phyloP scores from a whole-genome alignment of 2,797 vertebrate genomes.

The Crocidura indochinensis region DNA sequence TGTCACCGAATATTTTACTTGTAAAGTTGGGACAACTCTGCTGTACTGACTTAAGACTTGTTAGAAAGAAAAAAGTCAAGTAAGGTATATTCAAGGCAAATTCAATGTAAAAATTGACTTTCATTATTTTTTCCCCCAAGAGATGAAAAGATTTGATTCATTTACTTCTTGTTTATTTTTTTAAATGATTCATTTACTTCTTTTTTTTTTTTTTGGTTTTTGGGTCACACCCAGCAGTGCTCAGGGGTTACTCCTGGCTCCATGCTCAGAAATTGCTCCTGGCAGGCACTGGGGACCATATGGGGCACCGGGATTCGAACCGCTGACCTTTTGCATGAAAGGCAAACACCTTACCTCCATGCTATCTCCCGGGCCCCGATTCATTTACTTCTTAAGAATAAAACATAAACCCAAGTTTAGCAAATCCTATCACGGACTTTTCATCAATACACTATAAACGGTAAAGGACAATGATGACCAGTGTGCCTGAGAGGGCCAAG shows the following conservation, averaged over 20 bases:
- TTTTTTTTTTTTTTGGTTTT: too few relatives aligned
- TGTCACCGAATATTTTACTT: constrained; percentile 30
- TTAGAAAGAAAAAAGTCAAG: neutral
- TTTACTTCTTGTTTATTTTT: constrained; percentile 1
- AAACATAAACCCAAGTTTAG: neutral
- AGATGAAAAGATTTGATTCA: neutral
- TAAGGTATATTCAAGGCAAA: constrained; percentile 3
- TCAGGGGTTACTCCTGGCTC: too few relatives aligned
- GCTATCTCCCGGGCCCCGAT: too few relatives aligned
- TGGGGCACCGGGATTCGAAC: too few relatives aligned
- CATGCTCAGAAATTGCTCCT: too few relatives aligned
- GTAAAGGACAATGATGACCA: neutral
- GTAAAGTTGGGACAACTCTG: neutral
- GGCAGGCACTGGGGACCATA: too few relatives aligned
- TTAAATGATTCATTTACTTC: neutral
- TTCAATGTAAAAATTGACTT: neutral
- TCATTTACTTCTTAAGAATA: neutral
- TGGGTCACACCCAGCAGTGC: too few relatives aligned
- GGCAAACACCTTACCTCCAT: too few relatives aligned
- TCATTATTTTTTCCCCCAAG: constrained; percentile 17
- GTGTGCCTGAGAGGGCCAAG: neutral
- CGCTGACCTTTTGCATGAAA: too few relatives aligned
- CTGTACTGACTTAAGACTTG: constrained; percentile 13
- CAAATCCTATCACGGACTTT: neutral
- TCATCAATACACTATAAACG: neutral